These are phyloP conservation scores for Parelbella ahira DNA, from an alignment of 2,888 invertebrate genomes.

Conservation along the genomic window DNA sequence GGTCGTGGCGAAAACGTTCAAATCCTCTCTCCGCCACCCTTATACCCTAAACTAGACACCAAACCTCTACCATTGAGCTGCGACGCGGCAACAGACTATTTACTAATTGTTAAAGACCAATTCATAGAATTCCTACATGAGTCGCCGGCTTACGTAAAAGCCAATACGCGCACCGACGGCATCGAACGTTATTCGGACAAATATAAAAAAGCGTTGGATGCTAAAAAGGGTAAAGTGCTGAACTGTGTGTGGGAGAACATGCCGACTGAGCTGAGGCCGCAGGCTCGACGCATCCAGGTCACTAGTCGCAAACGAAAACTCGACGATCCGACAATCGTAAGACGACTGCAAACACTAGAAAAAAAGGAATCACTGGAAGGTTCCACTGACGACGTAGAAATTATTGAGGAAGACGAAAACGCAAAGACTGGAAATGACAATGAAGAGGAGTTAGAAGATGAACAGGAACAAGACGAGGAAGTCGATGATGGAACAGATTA, in stretches of 20 bases:
- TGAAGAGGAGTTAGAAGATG: slow-evolving; percentile 80
- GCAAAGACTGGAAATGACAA: slow-evolving; percentile 72
- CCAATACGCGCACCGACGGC: slow-evolving; percentile 68
- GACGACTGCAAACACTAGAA: slow-evolving; percentile 83
- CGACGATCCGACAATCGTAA: slow-evolving; percentile 59
- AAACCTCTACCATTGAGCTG: slow-evolving; percentile 76
- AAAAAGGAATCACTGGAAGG: slow-evolving; percentile 81
- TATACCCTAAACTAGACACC: slow-evolving; percentile 81
- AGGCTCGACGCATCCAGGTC: slow-evolving; percentile 55
- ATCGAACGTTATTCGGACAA: slow-evolving; percentile 82
- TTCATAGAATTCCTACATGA: slow-evolving; percentile 86
- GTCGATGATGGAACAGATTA: slow-evolving; percentile 95
- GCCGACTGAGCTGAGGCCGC: slow-evolving; percentile 82
- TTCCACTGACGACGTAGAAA: slow-evolving; percentile 66
- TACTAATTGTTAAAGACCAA: slow-evolving; percentile 86
- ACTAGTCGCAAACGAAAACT: slow-evolving; percentile 57
- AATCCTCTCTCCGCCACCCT: slow-evolving; percentile 78
- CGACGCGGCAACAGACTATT: slow-evolving; percentile 83
- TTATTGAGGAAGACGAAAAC: slow-evolving; percentile 73
- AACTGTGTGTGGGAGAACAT: slow-evolving; percentile 82
- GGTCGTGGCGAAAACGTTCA: slow-evolving; percentile 77
- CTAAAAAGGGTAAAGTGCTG: slow-evolving; percentile 64
- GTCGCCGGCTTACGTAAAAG: slow-evolving; percentile 82
- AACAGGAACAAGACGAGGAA: slow-evolving; percentile 89
- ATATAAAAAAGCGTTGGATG: slow-evolving; percentile 71